Conservation (phyloP, 23 tunicate genomes). For the Trididemnum miniatum region DNA sequence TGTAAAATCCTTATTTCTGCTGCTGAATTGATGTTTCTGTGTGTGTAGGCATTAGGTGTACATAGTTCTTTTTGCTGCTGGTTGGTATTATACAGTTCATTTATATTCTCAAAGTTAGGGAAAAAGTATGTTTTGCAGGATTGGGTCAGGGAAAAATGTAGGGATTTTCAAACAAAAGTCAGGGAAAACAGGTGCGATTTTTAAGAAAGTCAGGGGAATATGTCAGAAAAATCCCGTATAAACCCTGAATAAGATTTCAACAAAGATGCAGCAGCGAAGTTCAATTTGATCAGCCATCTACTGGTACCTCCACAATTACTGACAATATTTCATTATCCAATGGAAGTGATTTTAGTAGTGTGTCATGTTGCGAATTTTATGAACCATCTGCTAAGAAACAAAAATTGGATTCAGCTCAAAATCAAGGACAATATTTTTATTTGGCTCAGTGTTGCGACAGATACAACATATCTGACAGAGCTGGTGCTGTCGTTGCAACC, state of each 20-base stretch:
- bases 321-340: constrained; percentile 11
- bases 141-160: too few relatives aligned
- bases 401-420: constrained; percentile 1
- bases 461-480: constrained; percentile 28
- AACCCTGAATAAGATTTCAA: constrained; percentile 22
- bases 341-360: constrained; percentile 1
- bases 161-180: too few relatives aligned
- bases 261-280: constrained; percentile 1
- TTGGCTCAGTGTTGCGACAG: constrained; percentile 30
- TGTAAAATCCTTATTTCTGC: too few relatives aligned
- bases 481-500: constrained; percentile 40
- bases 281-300: constrained; percentile 11
- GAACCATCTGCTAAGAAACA: constrained; percentile 10
- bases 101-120: too few relatives aligned
- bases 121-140: too few relatives aligned
- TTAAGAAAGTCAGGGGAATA: too few relatives aligned
- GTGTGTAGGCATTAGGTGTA: too few relatives aligned
- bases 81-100: too few relatives aligned
- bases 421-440: background rate
- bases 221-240: too few relatives aligned
- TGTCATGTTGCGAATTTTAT: constrained; percentile 2
- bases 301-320: background rate
- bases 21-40: too few relatives aligned
- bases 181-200: too few relatives aligned
- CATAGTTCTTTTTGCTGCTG: too few relatives aligned